These are phyloP conservation scores for Scrobipalpa costella DNA, from an alignment of 2,888 invertebrate species.

Conservation along the genomic window DNA sequence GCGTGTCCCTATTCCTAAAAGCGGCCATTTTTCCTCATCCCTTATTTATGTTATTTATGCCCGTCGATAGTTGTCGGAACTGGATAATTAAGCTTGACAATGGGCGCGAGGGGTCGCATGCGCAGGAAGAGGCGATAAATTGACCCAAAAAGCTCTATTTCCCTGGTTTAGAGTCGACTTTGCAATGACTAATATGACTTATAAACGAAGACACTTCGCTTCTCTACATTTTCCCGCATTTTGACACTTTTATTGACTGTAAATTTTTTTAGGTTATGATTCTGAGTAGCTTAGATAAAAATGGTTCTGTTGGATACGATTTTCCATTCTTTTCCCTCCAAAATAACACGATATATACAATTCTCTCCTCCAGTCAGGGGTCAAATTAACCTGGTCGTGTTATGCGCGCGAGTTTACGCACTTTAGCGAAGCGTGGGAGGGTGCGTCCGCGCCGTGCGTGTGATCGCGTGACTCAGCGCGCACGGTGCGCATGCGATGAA, in stretches of 20 bases:
- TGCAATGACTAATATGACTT: neutral
- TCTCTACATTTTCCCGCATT: neutral
- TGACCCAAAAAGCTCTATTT: too few species aligned
- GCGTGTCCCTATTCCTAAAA: conserved; percentile 8
- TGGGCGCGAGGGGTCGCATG: conserved; percentile 7
- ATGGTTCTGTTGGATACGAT: neutral
- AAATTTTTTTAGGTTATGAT: neutral
- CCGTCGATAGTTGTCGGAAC: conserved; percentile 22
- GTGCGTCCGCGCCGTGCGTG: conserved; percentile 8
- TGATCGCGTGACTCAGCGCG: neutral
- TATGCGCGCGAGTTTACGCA: conserved; percentile 7
- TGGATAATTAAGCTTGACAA: conserved; percentile 27
- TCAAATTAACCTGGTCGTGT: neutral
- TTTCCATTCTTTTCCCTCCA: neutral
- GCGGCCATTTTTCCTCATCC: conserved; percentile 12
- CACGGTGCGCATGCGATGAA: neutral
- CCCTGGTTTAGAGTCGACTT: neutral
- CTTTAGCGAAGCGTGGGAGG: conserved; percentile 21
- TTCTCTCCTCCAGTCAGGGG: neutral
- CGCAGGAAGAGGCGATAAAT: neutral
- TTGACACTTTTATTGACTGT: neutral
- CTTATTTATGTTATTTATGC: conserved; percentile 3
- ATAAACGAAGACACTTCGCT: neutral
- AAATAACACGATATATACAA: neutral
- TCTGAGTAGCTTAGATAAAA: neutral